Evolutionary conservation across 2,797 vertebrate genomes (phyloP).

Genomic region (Siniperca obscura): DNA sequence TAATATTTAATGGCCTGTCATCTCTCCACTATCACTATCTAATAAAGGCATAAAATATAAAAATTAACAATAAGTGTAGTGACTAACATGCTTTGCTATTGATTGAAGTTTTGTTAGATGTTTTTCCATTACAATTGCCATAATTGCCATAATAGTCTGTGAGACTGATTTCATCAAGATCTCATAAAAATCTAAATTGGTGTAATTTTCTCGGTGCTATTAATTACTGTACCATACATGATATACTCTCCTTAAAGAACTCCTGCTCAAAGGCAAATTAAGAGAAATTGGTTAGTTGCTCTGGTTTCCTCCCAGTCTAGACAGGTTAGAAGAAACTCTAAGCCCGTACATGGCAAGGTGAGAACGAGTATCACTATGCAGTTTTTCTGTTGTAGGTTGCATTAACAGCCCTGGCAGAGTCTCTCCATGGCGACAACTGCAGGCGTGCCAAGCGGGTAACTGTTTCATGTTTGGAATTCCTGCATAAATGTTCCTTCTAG

Average conservation of each 20-base stretch:
- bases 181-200: not conserved
- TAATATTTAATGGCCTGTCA: not conserved
- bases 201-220: not conserved
- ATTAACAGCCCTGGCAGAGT: constrained; percentile 28
- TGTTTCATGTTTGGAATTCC: not conserved
- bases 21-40: not conserved
- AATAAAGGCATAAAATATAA: not conserved
- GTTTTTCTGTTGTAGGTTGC: constrained; percentile 54
- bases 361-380: not conserved
- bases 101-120: not conserved
- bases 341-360: not conserved
- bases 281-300: not conserved
- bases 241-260: not conserved
- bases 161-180: not conserved
- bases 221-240: not conserved
- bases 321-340: not conserved
- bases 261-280: not conserved
- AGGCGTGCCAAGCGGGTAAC: constrained; percentile 66
- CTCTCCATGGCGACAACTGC: not conserved
- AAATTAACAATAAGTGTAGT: not conserved
- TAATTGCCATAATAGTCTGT: not conserved
- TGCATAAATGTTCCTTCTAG: not conserved
- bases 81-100: not conserved
- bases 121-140: not conserved
- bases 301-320: not conserved